Evolutionary conservation across 2,888 invertebrate species (phyloP).

Genomic region (Balanococcus diminutus): DNA sequence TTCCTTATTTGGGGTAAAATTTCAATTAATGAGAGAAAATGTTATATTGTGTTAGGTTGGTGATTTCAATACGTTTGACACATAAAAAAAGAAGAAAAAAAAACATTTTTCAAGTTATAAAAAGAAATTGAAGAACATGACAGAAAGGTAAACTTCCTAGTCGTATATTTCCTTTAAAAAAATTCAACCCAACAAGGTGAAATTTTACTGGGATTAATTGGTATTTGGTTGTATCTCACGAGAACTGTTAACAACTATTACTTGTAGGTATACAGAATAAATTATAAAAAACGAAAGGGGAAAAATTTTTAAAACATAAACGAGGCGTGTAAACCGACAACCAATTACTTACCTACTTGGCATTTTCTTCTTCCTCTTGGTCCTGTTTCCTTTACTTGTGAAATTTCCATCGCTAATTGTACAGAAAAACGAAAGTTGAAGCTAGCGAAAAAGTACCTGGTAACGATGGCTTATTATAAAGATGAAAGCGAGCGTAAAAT

Average conservation of each 20-base stretch:
- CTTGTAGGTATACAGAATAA: not conserved
- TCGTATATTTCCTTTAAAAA: not conserved
- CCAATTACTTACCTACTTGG: conserved; percentile 15
- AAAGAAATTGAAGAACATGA: conserved; percentile 4
- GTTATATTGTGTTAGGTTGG: not conserved
- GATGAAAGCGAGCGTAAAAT: conserved; percentile 17
- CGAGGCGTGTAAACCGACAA: conserved; percentile 7
- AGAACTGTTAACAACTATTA: not conserved
- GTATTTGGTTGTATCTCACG: not conserved
- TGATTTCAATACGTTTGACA: not conserved
- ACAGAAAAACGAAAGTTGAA: conserved; percentile 22
- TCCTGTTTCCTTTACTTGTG: not conserved
- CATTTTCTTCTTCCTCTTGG: not conserved
- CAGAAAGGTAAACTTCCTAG: not conserved
- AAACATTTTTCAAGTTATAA: not conserved
- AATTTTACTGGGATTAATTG: not conserved
- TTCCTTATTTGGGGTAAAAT: not conserved
- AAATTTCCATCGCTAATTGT: conserved; percentile 20
- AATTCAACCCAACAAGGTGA: not conserved
- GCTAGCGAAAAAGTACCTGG: not conserved
- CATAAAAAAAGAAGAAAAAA: too few relatives aligned
- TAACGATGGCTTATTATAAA: conserved; percentile 6
- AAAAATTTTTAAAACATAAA: not conserved
- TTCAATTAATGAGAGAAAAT: not conserved
- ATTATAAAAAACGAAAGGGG: not conserved